Conservation (phyloP, 2,797 vertebrate species). For the Fistularia commersonii region DNA sequence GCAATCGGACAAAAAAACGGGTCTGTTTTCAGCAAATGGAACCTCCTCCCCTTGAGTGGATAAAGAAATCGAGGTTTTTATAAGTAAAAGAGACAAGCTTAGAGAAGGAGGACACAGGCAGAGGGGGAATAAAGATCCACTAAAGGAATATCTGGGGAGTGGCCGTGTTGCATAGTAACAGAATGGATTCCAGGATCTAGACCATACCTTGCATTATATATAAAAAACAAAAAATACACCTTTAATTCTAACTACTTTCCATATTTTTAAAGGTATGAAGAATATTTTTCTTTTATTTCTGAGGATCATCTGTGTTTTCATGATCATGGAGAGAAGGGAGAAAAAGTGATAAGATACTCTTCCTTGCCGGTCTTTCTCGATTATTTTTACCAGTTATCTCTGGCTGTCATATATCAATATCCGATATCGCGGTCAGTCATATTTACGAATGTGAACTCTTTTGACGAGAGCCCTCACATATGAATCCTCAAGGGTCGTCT, state of each 20-base stretch:
- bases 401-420: too few species aligned
- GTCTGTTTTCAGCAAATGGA: constrained; percentile 26
- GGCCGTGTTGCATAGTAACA: constrained; percentile 60
- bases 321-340: constrained; percentile 24
- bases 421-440: too few species aligned
- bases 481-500: too few species aligned
- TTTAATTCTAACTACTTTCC: constrained; percentile 30
- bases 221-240: constrained; percentile 35
- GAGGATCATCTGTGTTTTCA: constrained; percentile 20
- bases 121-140: constrained; percentile 35
- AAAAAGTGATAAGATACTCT: too few species aligned
- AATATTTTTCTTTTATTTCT: constrained; percentile 27
- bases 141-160: constrained; percentile 33
- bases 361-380: too few species aligned
- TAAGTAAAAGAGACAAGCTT: constrained; percentile 25
- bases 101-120: constrained; percentile 25
- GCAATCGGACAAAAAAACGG: constrained; percentile 26
- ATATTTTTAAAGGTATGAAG: constrained; percentile 5
- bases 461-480: too few species aligned
- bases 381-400: too few species aligned
- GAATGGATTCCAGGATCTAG: constrained; percentile 36
- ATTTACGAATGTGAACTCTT: too few species aligned
- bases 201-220: constrained; percentile 24
- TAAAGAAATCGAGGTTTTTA: constrained; percentile 13
- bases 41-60: constrained; percentile 3